Evolutionary conservation across 2,113 vertebrate species (phyloP).

Genomic region (Micronycteris hirsuta): DNA sequence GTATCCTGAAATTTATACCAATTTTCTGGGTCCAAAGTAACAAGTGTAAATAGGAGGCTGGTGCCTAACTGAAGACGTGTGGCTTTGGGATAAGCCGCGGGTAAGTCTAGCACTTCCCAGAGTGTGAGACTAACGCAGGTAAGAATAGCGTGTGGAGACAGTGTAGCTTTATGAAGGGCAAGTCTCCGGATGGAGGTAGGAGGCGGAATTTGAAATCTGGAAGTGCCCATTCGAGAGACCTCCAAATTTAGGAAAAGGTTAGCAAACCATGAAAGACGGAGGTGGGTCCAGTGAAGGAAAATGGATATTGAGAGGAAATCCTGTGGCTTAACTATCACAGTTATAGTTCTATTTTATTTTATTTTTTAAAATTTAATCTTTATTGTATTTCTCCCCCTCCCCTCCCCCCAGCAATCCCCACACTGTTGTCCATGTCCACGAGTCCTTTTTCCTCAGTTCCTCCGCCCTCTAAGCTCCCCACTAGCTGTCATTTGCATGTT

Average conservation of each 20-base stretch:
- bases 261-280: not conserved
- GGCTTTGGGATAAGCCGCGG: not conserved
- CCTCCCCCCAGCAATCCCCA: too few species aligned
- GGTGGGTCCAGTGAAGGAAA: not conserved
- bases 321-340: not conserved
- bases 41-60: not conserved
- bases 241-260: not conserved
- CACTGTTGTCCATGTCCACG: too few species aligned
- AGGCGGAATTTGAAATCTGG: not conserved
- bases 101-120: not conserved
- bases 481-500: not conserved
- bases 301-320: not conserved
- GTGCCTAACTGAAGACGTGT: not conserved
- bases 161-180: not conserved
- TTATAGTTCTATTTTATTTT: not conserved
- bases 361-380: not conserved
- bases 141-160: not conserved
- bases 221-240: not conserved
- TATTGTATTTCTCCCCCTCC: too few species aligned
- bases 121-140: not conserved
- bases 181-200: not conserved
- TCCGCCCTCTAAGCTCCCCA: too few species aligned
- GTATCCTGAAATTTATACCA: slow-evolving; percentile 28
- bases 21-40: not conserved
- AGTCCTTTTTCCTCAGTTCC: too few species aligned